A percentile compares a stretch with the other conserved stretches of the same genome.
phyloP scores from a whole-genome alignment of 2,888 invertebrate genomes.

The Phyllotreta cruciferae region DNA sequence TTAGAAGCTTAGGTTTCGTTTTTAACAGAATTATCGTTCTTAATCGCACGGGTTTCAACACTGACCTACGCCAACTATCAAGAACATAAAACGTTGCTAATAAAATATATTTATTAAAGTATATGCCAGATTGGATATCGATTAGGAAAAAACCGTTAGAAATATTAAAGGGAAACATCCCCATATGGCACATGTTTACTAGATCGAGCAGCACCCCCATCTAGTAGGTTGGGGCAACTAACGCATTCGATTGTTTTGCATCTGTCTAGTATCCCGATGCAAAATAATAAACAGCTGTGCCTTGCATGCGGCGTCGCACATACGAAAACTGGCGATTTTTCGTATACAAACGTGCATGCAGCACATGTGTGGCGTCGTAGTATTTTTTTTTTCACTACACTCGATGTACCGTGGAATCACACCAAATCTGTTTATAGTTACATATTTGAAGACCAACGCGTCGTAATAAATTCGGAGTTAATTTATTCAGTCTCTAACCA shows the following conservation, averaged over 20 bases:
- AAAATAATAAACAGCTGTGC: constrained; percentile 40
- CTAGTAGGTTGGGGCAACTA: constrained; percentile 21
- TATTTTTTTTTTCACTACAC: no score
- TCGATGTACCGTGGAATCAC: no score
- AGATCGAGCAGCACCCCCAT: constrained; percentile 38
- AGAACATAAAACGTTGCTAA: constrained; percentile 18
- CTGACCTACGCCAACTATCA: no score
- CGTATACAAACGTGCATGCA: not conserved
- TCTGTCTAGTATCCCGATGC: constrained; percentile 37
- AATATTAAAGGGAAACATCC: constrained; percentile 26
- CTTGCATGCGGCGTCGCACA: constrained; percentile 12
- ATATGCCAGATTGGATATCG: not conserved
- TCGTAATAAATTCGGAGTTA: no score
- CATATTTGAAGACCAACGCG: no score
- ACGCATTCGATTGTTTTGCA: constrained; percentile 41
- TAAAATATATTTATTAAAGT: no score
- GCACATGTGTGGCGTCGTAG: no score
- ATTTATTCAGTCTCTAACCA: no score
- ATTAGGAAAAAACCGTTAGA: constrained; percentile 40
- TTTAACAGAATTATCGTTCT: no score
- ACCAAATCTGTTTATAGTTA: no score
- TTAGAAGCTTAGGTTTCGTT: no score
- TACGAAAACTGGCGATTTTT: constrained; percentile 7
- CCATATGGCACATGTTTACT: constrained; percentile 30
- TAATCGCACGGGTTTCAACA: no score